Conservation (phyloP, 2,113 vertebrate species). For the Danio rerio region GRCz12tu NC_133189.1:43841501-43842000, state of each 20-base stretch:
- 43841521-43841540: too few species aligned
- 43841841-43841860: neutral
- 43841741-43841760: neutral
- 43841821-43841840: neutral
- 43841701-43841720: neutral
- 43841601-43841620: neutral
- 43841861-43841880: neutral
- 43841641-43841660: neutral
- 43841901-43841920: too few species aligned
- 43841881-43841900: too few species aligned
- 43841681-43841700: constrained; percentile 4
- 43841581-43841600: too few species aligned
- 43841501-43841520: too few species aligned
- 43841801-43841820: neutral
- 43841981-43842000: too few species aligned
- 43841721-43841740: neutral
- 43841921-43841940: too few species aligned
- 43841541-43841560: too few species aligned
- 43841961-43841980: too few species aligned
- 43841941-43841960: too few species aligned
- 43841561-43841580: too few species aligned
- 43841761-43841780: neutral
- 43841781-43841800: neutral
- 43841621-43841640: neutral
- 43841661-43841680: neutral